These are phyloP conservation scores for Tanypteryx hageni DNA, from an alignment of 2,888 invertebrate genomes.

Conservation along the genomic window DNA sequence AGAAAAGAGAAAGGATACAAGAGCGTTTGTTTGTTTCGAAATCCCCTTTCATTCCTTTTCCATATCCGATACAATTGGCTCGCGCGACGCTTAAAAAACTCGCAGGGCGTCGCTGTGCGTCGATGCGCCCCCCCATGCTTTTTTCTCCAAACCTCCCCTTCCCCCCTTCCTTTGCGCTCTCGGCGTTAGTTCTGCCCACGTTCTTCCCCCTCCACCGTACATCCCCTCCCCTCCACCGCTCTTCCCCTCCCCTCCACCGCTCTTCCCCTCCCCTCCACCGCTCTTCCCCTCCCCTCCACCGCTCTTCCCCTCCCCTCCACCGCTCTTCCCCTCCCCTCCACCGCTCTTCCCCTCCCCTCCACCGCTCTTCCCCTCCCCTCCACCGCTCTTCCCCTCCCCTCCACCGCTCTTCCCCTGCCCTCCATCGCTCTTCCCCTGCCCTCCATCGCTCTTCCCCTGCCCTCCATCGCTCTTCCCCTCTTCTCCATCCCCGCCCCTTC, in stretches of 20 bases:
- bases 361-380: not conserved
- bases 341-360: constrained; percentile 5
- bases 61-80: too few species aligned
- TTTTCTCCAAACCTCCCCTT: not conserved
- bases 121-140: too few species aligned
- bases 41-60: not conserved
- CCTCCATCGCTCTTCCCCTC: not conserved
- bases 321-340: not conserved
- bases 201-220: not conserved
- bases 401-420: too few species aligned
- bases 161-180: not conserved
- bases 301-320: not conserved
- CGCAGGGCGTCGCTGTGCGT: too few species aligned
- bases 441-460: too few species aligned
- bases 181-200: constrained; percentile 12
- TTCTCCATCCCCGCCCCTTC: not conserved
- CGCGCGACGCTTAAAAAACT: too few species aligned
- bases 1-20: not conserved
- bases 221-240: too few species aligned
- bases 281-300: too few species aligned
- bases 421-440: too few species aligned
- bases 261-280: too few species aligned
- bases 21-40: not conserved
- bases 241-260: not conserved
- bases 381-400: not conserved